Base-by-base conservation (phyloP, 2,797 vertebrate genomes). In the Garrulus glandarius region DNA sequence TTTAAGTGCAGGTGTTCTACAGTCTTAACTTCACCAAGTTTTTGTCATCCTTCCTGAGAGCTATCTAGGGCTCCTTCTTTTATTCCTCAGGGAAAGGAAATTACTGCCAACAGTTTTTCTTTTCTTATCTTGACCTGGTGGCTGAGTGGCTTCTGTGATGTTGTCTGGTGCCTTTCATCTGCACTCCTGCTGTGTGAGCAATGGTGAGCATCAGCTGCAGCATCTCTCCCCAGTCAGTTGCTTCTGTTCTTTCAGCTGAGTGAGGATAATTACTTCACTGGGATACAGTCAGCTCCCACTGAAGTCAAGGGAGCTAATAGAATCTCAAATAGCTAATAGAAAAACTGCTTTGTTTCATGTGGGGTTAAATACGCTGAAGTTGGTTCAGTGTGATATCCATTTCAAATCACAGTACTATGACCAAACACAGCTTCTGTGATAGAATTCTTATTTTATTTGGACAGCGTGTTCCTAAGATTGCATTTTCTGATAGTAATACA, bases 191-290 rank as follows among this genome's bases (percentile, higher is more conserved):
- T 97, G 95, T 0, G 49, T 59, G 86, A 94, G 81, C 63, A 78
- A 86, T 20, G 57, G 50, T 74, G 76, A 92, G 69, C 61, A 55
- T 69, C 10, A 0, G 72, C 67, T 80, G 89, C 70, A 67, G 41
- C 29, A 0, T 50, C 49, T 81, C 92, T 96, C 52, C 75, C 85
- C 76, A 94, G 91, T 89, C 90, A 82, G 72, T 91, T 77, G 29
- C 61, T 94, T 94, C 87, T 92, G 75, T 82, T 95, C 88, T 87
- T 67, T 83, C 19, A 81, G 71, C 57, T 85, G 72, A 93, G 84
- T 94, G 69, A 83, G 39, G 79, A 94, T 97, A 97, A 96, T 97
- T 96, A 96, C 95, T 97, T 93, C 89, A 72, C 91, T 87, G 55
- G 76, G 81, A 71, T 47, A 82, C 72, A 95, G 80, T 88, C 89